Evolutionary conservation across 2,113 vertebrate species (phyloP).

Genomic region (Hemiprocne comata): DNA sequence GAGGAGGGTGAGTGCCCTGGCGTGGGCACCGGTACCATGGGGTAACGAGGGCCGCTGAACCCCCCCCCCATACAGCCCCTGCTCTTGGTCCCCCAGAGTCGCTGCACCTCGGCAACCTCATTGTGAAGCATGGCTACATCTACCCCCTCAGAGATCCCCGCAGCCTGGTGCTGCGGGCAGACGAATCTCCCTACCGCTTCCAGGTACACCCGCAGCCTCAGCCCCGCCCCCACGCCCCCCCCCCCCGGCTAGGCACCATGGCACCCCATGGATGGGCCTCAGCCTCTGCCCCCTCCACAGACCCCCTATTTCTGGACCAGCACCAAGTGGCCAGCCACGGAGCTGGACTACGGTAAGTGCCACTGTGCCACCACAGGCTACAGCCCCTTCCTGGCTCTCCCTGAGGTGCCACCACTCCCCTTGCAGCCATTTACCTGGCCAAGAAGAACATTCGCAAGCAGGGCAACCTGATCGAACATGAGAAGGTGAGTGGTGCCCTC

Average conservation of each 20-base stretch:
- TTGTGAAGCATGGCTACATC: conserved; percentile 87
- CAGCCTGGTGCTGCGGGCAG: conserved; percentile 75
- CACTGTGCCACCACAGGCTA: fast-evolving
- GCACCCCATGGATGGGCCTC: fast-evolving
- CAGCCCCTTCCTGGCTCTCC: fast-evolving
- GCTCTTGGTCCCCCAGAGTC: conserved; percentile 74
- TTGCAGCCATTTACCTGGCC: conserved; percentile 89
- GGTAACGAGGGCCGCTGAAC: fast-evolving
- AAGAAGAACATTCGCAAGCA: conserved; percentile 95
- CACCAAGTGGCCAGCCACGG: conserved; percentile 87
- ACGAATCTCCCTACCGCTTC: conserved; percentile 90
- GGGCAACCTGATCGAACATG: conserved; percentile 87
- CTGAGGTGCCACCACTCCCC: background rate
- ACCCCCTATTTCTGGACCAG: conserved; percentile 95
- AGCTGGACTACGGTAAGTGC: conserved; percentile 91
- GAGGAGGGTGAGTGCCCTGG: conserved; percentile 83
- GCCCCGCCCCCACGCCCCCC: no score
- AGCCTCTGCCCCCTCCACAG: conserved; percentile 57
- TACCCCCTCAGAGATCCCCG: conserved; percentile 87
- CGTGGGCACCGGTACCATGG: fast-evolving
- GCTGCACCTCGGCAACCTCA: conserved; percentile 83
- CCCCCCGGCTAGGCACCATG: fast-evolving
- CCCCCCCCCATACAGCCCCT: background rate
- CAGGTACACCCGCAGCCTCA: conserved; percentile 75
- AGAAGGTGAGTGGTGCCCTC: conserved; percentile 82